A percentile compares a stretch with the other conserved stretches of the same genome.
These are phyloP conservation scores for Amaurobius ferox DNA, from an alignment of 2,888 invertebrate species.

Conservation along the genomic window DNA sequence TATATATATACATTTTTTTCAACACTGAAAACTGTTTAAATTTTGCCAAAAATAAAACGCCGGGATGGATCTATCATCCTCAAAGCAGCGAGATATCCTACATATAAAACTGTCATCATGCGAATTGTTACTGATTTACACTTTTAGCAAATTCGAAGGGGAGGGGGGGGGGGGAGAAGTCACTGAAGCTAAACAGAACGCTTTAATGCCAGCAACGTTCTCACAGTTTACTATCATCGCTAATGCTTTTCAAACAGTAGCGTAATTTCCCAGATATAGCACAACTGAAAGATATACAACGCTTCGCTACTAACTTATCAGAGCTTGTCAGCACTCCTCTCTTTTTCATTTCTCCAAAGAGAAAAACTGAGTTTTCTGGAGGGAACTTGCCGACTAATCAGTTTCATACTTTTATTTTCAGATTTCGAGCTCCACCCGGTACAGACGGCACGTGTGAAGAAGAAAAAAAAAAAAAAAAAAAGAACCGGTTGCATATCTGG, in stretches of 20 bases:
- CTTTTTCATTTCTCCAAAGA: background rate
- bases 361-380: too few species aligned
- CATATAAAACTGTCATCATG: too few species aligned
- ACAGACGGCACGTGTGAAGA: background rate
- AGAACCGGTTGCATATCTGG: constrained; percentile 14
- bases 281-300: constrained; percentile 13
- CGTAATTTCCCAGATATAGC: background rate
- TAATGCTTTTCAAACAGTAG: constrained; percentile 1
- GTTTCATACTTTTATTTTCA: background rate
- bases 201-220: background rate
- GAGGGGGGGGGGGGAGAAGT: too few species aligned
- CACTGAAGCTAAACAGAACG: too few species aligned
- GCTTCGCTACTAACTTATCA: constrained; percentile 5
- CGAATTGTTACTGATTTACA: too few species aligned
- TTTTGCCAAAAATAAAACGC: too few species aligned
- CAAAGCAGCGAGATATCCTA: too few species aligned
- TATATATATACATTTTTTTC: too few species aligned
- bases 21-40: too few species aligned
- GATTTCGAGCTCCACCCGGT: background rate
- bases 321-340: background rate
- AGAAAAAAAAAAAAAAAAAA: too few species aligned
- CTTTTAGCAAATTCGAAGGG: too few species aligned
- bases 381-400: background rate
- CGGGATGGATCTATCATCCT: too few species aligned
- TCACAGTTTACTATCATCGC: background rate